phyloP scores from a whole-genome alignment of 37 sponge, comb jelly and placozoan species.

The Diacarnus erythraeanus region DNA sequence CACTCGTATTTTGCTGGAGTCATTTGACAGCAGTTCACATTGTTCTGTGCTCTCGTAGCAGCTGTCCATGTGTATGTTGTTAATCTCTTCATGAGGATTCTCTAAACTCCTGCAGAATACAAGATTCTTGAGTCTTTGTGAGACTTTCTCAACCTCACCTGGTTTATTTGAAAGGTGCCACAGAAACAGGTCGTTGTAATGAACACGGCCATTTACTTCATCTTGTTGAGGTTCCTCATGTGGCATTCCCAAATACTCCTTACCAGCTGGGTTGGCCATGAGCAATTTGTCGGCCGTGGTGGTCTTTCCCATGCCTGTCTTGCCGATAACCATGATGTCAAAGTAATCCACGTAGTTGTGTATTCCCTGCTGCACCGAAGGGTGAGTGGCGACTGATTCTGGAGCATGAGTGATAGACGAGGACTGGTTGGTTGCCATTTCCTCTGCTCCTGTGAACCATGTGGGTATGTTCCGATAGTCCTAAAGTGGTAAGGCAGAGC shows the following conservation, averaged over 20 bases:
- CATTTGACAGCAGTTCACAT: slow-evolving; percentile 31
- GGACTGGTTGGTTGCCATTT: too few relatives aligned
- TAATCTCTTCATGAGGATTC: slow-evolving; percentile 7
- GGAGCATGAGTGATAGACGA: too few relatives aligned
- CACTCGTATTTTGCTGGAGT: slow-evolving; percentile 15
- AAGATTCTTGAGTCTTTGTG: not conserved
- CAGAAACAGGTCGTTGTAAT: not conserved
- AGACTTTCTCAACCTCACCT: not conserved
- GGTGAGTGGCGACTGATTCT: too few relatives aligned
- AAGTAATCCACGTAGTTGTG: slow-evolving; percentile 15
- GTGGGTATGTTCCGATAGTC: too few relatives aligned
- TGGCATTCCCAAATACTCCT: not conserved
- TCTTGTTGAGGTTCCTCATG: not conserved
- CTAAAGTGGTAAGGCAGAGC: too few relatives aligned
- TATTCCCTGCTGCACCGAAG: not conserved
- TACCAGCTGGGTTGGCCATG: slow-evolving; percentile 3
- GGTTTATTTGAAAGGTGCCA: slow-evolving; percentile 3
- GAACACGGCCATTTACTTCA: not conserved
- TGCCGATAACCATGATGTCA: slow-evolving; percentile 39
- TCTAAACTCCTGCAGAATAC: slow-evolving; percentile 1
- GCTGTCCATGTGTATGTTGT: not conserved
- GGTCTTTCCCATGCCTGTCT: slow-evolving; percentile 45
- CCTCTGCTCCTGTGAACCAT: too few relatives aligned
- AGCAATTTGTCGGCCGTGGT: slow-evolving; percentile 44
- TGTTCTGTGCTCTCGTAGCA: not conserved